These are phyloP conservation scores for Epizoanthus rinbou DNA, from an alignment of 92 coral and sea anemone species.

Conservation along the genomic window DNA sequence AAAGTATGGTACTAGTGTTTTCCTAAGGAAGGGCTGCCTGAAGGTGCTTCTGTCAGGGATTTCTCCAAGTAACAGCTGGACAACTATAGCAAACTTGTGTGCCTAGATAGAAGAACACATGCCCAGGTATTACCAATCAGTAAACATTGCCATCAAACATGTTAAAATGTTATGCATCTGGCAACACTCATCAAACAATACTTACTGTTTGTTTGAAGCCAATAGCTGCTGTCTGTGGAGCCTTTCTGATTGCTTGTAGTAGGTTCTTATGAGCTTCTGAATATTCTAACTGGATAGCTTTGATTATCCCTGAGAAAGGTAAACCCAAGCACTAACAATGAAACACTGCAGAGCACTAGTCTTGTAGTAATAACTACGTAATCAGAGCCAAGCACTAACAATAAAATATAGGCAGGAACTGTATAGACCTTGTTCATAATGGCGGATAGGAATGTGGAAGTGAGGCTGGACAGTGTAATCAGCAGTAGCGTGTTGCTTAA, in stretches of 20 bases:
- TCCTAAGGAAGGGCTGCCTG: slow-evolving; percentile 91
- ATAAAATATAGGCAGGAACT: no score
- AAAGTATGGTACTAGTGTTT: slow-evolving; percentile 96
- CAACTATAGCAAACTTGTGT: slow-evolving; percentile 98
- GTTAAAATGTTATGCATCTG: not conserved
- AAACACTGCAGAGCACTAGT: not conserved
- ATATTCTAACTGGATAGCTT: slow-evolving; percentile 96
- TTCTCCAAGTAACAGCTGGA: slow-evolving; percentile 94
- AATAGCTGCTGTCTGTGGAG: slow-evolving; percentile 91
- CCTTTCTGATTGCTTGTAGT: slow-evolving; percentile 95
- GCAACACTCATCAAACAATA: not conserved
- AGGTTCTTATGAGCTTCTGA: slow-evolving; percentile 98
- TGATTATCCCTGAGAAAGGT: slow-evolving; percentile 78
- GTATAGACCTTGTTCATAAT: no score
- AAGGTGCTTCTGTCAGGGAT: slow-evolving; percentile 98
- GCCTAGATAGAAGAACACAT: slow-evolving; percentile 62
- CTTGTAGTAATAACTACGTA: not conserved
- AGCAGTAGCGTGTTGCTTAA: no score
- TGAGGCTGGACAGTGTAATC: no score
- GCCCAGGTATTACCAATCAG: no score
- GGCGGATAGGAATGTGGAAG: no score
- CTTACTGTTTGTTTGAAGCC: slow-evolving; percentile 99
- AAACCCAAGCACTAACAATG: not conserved
- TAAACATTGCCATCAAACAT: not conserved
- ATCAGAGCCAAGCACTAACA: no score